Percentiles rank a stretch among this genome's conserved stretches.
Evolutionary conservation across 2,888 invertebrate genomes (phyloP).

Genomic region (Linyphia triangularis): DNA sequence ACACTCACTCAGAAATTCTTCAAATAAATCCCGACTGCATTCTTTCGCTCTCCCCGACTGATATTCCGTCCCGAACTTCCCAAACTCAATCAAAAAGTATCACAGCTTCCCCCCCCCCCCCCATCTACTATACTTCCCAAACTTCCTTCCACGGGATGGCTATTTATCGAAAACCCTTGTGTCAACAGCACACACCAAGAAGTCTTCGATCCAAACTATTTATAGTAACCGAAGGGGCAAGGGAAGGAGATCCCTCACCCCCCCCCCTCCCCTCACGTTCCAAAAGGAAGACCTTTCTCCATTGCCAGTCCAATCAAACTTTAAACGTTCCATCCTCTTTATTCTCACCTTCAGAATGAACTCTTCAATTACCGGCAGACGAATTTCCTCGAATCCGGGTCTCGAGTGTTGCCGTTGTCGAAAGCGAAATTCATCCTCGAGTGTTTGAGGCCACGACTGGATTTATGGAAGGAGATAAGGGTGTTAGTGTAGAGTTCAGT

Average conservation of each 20-base stretch:
- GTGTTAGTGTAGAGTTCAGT: not conserved
- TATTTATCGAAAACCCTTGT: constrained; percentile 66
- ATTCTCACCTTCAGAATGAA: not conserved
- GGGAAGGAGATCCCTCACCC: not conserved
- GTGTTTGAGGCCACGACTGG: not conserved
- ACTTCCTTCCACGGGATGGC: constrained; percentile 15
- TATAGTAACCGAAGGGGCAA: constrained; percentile 28
- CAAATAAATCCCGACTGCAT: too few relatives aligned
- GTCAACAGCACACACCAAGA: constrained; percentile 47
- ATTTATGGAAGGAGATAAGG: not conserved
- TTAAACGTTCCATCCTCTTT: constrained; percentile 13
- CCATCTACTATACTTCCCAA: too few relatives aligned
- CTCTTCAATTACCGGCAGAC: constrained; percentile 22
- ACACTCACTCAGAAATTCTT: too few relatives aligned
- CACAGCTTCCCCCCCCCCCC: too few relatives aligned
- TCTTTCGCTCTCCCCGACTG: too few relatives aligned
- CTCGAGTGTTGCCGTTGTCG: not conserved
- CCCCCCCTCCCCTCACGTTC: not conserved
- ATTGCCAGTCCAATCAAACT: constrained; percentile 42
- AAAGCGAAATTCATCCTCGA: not conserved
- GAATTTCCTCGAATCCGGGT: not conserved
- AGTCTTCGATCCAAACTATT: constrained; percentile 60
- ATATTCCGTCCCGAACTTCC: constrained; percentile 1
- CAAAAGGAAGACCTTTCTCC: not conserved
- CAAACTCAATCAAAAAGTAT: constrained; percentile 24